Base-by-base conservation (phyloP, 2,797 vertebrate species). In the Hemitrygon akajei region DNA sequence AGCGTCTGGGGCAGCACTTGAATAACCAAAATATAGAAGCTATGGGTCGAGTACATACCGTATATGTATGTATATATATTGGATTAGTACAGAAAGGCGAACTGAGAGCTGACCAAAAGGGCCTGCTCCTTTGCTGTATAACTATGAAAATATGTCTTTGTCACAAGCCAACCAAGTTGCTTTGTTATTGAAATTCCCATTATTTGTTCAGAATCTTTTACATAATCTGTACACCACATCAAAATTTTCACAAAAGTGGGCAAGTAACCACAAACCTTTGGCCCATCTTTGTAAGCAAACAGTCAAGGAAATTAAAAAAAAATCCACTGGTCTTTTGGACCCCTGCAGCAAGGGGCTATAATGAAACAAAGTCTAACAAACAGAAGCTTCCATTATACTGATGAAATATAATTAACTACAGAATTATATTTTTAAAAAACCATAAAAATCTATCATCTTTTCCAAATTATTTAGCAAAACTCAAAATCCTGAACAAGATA, bases 381-480 rank as follows among this genome's bases (percentile, higher is more conserved):
- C 69, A 34, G 40, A 16, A 37, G n/a, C 34, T 89, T 69, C 40
- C 7, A 89, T 66, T 22, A 71, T 2, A 69, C 1, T 25, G 40
- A 91, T 71, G 22, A 73, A 73, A 89, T 89, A 63, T 63, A 69
- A 89, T 30, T 20, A 87, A 27, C 84, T 34, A 0, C n/a, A 34
- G 27, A 30, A n/a, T 5, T 34, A 63, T 63, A 14, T 11, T 18
- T 87, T 34, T 37, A 18, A 89, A 69, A 37, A 7, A 20, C 34
- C 34, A 91, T 22, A 91, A 73, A 27, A 9, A 22, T 71, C 66
- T 27, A 47, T 11, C 20, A 71, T 40, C 71, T 73, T 71, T 91
- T 91, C 34, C 7, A 20, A 73, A 91, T 71, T 25, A 91, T 25
- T 69, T 91, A 91, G 22, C 34, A 73, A 91, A 91, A 73, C 89